These are phyloP conservation scores for Eospalax fontanierii DNA, from an alignment of 2,797 vertebrate genomes.

Conservation along the genomic window DNA sequence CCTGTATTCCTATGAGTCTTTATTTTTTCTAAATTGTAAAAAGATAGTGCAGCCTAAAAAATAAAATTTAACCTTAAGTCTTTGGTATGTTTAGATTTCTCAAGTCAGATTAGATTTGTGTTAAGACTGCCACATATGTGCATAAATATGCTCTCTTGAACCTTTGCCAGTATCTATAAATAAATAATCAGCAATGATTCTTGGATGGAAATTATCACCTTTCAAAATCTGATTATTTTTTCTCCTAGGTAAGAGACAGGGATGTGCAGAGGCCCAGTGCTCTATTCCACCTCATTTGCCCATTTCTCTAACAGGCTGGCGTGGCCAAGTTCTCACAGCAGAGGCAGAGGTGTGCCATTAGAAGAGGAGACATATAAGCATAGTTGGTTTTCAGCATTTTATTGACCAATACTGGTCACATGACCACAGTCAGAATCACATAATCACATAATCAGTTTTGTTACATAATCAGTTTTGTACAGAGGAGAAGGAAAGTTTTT, in stretches of 20 bases:
- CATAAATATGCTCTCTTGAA: conserved; percentile 61
- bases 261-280: conserved; percentile 14
- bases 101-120: conserved; percentile 20
- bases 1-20: background rate
- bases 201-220: conserved; percentile 42
- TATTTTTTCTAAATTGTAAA: conserved; percentile 55
- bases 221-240: conserved; percentile 56
- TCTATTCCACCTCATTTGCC: conserved; percentile 6
- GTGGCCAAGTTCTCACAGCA: background rate
- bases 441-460: background rate
- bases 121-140: conserved; percentile 4
- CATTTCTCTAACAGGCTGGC: background rate
- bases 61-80: conserved; percentile 14
- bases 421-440: conserved; percentile 10
- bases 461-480: background rate
- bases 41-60: conserved; percentile 10
- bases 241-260: conserved; percentile 50
- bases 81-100: conserved; percentile 43
- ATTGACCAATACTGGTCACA: background rate
- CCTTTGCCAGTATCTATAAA: conserved; percentile 45
- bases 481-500: background rate
- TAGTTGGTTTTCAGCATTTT: conserved; percentile 12
- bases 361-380: background rate
- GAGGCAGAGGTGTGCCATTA: background rate
- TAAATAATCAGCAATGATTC: conserved; percentile 59